Base-by-base conservation (phyloP, 2,797 vertebrate species). In the Helostoma temminkii region DNA sequence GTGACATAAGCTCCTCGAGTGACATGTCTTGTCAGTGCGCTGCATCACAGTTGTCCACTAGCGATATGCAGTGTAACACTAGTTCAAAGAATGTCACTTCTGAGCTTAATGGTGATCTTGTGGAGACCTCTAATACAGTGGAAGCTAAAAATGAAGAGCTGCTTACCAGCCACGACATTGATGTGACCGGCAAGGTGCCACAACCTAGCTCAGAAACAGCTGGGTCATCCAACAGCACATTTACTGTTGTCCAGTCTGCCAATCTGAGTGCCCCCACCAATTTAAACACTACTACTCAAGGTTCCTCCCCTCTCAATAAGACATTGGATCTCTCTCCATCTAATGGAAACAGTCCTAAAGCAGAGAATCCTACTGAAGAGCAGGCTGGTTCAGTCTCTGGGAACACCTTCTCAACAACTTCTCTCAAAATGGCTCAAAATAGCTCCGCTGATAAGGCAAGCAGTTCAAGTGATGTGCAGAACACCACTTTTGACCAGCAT, bases 321-420 rank as follows among this genome's bases (percentile, higher is more conserved):
- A 89, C 81, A 1, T 3, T 72, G 7, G 88, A 82, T 58, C 28
- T 81, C 43, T 39, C 77, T 3, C 0, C 58, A 3, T 55, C 64
- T 14, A 42, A 43, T 66, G 65, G 11, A 37, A 53, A 36, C 25
- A 55, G 12, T 1, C 26, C 60, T 21, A 49, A 43, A 30, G 24
- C 6, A 7, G 45, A 43, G 11, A 30, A 2, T 14, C 39, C 37
- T 1, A 5, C 32, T 15, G 26, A 46, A 14, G 54, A 63, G 14
- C 48, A 36, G 9, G 9, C 53, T 41, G 2, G 18, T 34, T 21
- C 58, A 3, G 30, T 56, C 7, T 25, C 45, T 5, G 34, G 55
- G 0, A 49, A 41, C 6, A 26, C 36, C 12, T n/a, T n/a, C n/a
- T n/a, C n/a, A n/a, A 34, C 39, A 63, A 53, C 37, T 0, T 60